These are phyloP conservation scores for Leptopilina syphax DNA, from an alignment of 2,888 invertebrate genomes.

Conservation along the genomic window DNA sequence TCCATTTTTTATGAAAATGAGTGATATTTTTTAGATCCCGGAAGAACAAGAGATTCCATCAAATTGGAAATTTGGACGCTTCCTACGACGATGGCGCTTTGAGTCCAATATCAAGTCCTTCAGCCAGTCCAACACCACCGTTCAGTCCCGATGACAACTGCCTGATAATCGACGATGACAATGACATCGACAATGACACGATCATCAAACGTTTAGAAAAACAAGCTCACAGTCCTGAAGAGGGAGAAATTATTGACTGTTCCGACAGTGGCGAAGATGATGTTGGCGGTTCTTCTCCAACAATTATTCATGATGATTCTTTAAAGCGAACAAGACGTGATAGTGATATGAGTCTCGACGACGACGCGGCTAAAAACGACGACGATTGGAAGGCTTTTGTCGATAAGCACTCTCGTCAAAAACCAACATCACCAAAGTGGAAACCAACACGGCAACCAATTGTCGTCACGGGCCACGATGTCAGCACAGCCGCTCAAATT, in stretches of 20 bases:
- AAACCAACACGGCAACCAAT: constrained; percentile 39
- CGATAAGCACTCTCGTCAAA: constrained; percentile 45
- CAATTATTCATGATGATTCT: constrained; percentile 16
- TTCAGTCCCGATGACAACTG: constrained; percentile 12
- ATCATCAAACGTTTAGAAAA: constrained; percentile 32
- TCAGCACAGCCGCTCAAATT: constrained; percentile 52
- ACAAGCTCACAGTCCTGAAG: constrained; percentile 65
- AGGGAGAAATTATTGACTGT: constrained; percentile 56
- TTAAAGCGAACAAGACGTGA: constrained; percentile 3
- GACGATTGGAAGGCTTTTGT: constrained; percentile 64
- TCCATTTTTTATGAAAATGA: too few relatives aligned
- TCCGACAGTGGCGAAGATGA: constrained; percentile 58
- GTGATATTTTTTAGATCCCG: not conserved
- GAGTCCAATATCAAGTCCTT: constrained; percentile 33
- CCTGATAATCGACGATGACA: not conserved
- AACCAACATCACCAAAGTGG: constrained; percentile 49
- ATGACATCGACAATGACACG: constrained; percentile 20
- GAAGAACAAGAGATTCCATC: constrained; percentile 13
- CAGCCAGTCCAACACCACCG: constrained; percentile 13
- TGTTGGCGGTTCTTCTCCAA: constrained; percentile 46
- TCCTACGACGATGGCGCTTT: not conserved
- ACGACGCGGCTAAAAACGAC: constrained; percentile 45
- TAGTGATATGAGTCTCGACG: constrained; percentile 47
- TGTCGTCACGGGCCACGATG: constrained; percentile 53
- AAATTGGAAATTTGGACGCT: constrained; percentile 27